phyloP scores from a whole-genome alignment of 1,140 invertebrate genomes.

The Kradibia gibbosae region DNA sequence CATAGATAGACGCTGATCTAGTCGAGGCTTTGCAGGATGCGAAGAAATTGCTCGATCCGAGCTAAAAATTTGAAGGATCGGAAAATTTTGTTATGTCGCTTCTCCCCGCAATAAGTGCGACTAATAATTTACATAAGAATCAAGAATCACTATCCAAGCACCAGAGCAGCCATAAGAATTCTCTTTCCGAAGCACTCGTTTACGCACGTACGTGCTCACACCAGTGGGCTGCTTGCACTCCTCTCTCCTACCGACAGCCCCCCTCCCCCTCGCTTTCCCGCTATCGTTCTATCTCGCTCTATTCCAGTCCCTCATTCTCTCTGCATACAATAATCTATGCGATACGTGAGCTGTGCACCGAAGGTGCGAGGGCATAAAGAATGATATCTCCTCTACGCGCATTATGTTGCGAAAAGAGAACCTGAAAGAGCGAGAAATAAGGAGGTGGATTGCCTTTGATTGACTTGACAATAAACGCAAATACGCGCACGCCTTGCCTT shows the following conservation, averaged over 20 bases:
- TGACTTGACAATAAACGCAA: conserved; percentile 60
- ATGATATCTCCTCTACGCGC: conserved; percentile 51
- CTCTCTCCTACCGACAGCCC: background rate
- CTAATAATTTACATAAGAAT: conserved; percentile 49
- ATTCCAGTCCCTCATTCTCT: background rate
- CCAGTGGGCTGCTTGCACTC: conserved; percentile 19
- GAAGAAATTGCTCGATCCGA: no score
- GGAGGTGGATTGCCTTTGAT: conserved; percentile 63
- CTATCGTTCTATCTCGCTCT: background rate
- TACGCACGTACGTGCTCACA: conserved; percentile 25
- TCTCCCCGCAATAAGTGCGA: conserved; percentile 21
- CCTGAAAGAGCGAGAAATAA: conserved; percentile 46
- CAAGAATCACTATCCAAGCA: conserved; percentile 33
- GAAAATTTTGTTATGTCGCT: background rate
- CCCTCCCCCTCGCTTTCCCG: background rate
- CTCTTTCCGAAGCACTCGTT: conserved; percentile 26
- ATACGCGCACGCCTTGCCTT: conserved; percentile 1
- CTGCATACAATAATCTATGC: conserved; percentile 24
- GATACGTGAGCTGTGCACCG: conserved; percentile 1
- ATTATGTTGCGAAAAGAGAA: conserved; percentile 17
- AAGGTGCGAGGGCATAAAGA: conserved; percentile 51
- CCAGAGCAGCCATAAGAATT: conserved; percentile 29
- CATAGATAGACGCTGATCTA: no score
- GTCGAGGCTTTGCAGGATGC: no score
- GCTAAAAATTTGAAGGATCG: background rate